phyloP scores from a whole-genome alignment of 1,140 invertebrate species.

The Zaprionus africanus region DNA sequence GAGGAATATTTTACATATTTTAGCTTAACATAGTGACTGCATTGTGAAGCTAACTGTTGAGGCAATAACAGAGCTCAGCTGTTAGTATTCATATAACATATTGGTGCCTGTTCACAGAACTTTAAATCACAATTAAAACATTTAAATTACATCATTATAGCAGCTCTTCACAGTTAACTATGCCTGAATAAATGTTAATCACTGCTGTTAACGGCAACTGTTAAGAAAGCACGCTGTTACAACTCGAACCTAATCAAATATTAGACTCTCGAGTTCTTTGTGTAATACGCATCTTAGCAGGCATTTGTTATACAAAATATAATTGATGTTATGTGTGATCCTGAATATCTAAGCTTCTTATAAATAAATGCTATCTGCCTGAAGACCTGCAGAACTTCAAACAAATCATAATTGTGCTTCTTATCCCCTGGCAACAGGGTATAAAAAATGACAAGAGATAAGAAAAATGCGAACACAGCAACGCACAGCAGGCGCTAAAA shows the following conservation, averaged over 20 bases:
- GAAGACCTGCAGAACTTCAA: slow-evolving; percentile 24
- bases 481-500: slow-evolving; percentile 34
- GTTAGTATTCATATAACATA: no score
- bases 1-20: no score
- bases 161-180: no score
- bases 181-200: neutral
- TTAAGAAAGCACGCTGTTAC: neutral
- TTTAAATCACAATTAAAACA: no score
- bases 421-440: slow-evolving; percentile 36
- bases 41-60: no score
- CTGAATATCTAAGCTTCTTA: slow-evolving; percentile 9
- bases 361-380: slow-evolving; percentile 33
- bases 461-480: slow-evolving; percentile 49
- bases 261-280: neutral
- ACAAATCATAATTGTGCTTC: slow-evolving; percentile 42
- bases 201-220: neutral
- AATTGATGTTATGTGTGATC: slow-evolving; percentile 15
- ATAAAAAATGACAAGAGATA: slow-evolving; percentile 43
- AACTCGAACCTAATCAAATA: neutral
- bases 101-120: no score
- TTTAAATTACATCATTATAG: neutral
- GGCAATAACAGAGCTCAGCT: no score
- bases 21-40: no score
- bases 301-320: neutral
- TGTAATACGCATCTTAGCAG: neutral